Evolutionary conservation across 2,888 invertebrate genomes (phyloP).

Genomic region (Brachynemurus nebulosus): DNA sequence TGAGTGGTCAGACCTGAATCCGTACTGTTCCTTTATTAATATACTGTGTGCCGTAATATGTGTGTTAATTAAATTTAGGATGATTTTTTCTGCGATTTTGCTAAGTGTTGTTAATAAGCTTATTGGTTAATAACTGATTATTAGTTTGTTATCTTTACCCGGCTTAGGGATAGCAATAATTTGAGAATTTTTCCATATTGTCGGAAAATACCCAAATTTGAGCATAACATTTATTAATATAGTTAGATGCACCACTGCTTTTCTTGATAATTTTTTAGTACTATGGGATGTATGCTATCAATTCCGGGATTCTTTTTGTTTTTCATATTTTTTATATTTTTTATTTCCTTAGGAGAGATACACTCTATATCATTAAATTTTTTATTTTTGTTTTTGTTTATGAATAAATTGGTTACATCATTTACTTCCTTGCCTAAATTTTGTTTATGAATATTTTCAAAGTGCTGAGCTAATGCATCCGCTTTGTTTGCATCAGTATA

Average conservation of each 20-base stretch:
- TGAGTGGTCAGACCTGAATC: constrained; percentile 22
- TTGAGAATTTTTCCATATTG: constrained; percentile 16
- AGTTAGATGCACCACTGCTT: constrained; percentile 14
- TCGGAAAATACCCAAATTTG: constrained; percentile 16
- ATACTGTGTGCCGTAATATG: constrained; percentile 15
- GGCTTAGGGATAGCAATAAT: constrained; percentile 17
- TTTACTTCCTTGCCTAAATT: no score
- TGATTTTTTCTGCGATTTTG: constrained; percentile 17
- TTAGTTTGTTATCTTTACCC: constrained; percentile 12
- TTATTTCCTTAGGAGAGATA: no score
- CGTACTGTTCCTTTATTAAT: constrained; percentile 19
- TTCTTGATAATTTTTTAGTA: constrained; percentile 19
- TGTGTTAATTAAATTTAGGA: constrained; percentile 17
- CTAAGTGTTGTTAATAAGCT: constrained; percentile 13
- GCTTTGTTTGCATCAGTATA: no score
- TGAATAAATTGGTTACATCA: no score
- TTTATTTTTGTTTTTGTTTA: no score
- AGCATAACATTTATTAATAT: constrained; percentile 15
- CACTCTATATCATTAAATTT: no score
- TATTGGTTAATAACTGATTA: constrained; percentile 18
- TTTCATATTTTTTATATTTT: no score
- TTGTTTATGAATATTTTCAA: no score
- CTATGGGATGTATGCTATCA: no score
- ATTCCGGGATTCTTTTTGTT: no score
- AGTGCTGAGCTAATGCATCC: no score